A percentile compares a stretch with the other conserved stretches of the same genome.
These are phyloP conservation scores for Amphiura filiformis DNA, from an alignment of 35 echinoderm and acorn worm species.

Conservation along the genomic window DNA sequence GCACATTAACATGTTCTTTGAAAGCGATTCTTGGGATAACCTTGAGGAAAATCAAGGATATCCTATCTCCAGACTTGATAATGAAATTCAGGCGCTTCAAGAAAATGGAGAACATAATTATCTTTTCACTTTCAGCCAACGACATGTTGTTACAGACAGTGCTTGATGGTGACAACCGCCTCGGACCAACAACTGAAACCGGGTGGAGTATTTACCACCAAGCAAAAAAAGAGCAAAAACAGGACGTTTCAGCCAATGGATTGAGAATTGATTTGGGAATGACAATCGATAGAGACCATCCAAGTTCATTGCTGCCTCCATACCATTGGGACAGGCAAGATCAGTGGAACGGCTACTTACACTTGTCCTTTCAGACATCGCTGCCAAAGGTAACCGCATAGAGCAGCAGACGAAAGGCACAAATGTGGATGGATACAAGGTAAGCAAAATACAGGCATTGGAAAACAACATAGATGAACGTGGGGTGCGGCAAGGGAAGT, in stretches of 20 bases:
- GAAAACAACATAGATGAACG: neutral
- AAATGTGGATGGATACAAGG: neutral
- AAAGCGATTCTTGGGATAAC: neutral
- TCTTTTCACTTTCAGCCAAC: neutral
- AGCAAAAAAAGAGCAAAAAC: neutral
- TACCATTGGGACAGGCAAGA: neutral
- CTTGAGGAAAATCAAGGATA: neutral
- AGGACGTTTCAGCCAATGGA: neutral
- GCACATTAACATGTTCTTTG: neutral
- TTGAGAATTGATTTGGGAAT: neutral
- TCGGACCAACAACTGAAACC: neutral
- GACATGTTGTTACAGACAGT: neutral
- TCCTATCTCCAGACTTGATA: neutral
- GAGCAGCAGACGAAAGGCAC: neutral
- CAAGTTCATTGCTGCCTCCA: neutral
- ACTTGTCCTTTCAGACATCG: neutral
- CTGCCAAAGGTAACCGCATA: neutral
- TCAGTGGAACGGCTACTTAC: neutral
- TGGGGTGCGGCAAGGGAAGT: neutral
- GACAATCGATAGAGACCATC: neutral
- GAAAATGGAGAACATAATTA: neutral
- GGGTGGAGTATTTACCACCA: neutral
- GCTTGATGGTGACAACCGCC: neutral
- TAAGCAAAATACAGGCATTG: neutral
- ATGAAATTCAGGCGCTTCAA: neutral